Conservation (phyloP, 1,140 invertebrate genomes). For the Drosophila simulans region DNA sequence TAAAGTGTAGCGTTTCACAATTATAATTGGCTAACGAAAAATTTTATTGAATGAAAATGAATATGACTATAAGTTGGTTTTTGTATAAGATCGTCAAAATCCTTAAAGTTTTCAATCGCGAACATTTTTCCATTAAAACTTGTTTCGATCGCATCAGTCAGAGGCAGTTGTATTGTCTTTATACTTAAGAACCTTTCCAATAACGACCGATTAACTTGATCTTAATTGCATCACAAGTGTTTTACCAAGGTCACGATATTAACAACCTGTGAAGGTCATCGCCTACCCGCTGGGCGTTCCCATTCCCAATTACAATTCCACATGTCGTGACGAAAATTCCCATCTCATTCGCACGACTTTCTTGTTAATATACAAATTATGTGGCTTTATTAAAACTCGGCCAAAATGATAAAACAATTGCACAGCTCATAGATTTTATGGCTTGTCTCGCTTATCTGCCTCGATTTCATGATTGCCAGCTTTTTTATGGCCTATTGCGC, state of each 20-base stretch:
- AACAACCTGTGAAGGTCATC: conserved; percentile 26
- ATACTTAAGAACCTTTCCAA: conserved; percentile 31
- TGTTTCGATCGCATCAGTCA: not conserved
- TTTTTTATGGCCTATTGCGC: conserved; percentile 36
- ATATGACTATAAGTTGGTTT: not conserved
- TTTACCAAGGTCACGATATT: conserved; percentile 15
- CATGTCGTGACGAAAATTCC: conserved; percentile 24
- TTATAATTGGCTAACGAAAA: not conserved
- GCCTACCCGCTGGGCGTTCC: conserved; percentile 6
- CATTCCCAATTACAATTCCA: conserved; percentile 21
- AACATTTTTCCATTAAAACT: conserved; percentile 9
- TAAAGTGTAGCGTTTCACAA: too few species aligned
- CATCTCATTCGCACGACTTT: conserved; percentile 17
- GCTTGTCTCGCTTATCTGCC: conserved; percentile 15
- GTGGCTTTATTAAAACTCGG: not conserved
- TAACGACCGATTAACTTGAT: conserved; percentile 22
- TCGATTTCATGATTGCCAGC: conserved; percentile 30
- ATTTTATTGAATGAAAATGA: not conserved
- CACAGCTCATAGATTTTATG: conserved; percentile 8
- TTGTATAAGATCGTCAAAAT: not conserved
- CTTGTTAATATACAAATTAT: conserved; percentile 1
- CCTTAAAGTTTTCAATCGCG: not conserved
- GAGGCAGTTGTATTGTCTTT: not conserved
- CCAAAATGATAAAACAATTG: conserved; percentile 1
- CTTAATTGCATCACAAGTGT: conserved; percentile 12